Base-by-base conservation (phyloP, 2,797 vertebrate species). In the Cyprinella venusta region DNA sequence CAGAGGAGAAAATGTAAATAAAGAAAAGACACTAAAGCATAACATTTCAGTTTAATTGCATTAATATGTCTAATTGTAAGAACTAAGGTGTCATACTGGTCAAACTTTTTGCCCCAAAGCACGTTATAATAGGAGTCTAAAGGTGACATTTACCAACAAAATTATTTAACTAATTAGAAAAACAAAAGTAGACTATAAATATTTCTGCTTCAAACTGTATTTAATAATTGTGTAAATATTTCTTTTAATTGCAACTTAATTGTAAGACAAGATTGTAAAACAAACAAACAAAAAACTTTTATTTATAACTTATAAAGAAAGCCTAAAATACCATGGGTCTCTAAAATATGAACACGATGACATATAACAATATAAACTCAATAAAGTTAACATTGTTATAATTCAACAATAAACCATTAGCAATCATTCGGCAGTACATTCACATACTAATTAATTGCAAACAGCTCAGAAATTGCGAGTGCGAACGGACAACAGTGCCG, bases 1-100 rank as follows among this genome's bases (percentile, higher is more conserved):
- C 65, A 21, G 52, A 68, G 18, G 7, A 70, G 12, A 69, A 69
- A 30, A 45, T 80, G 36, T 30, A n/a, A 80, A 80, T 24, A 30
- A 30, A 30, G 26, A 30, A 30, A 30, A 30, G 26, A 30, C 26
- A 30, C 26, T 30, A 1, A 30, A 30, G 26, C 26, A 30, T 30
- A 30, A 30, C 26, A 30, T 30, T 30, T 30, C 26, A 30, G 26
- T 30, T 30, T 30, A 30, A 30, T 30, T 30, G 26, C 26, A 30
- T 30, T 30, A 30, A 30, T 30, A 38, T 26, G 67, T 70, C 6
- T 45, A 56, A 70, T 61, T 70, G 52, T 42, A 48, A 71, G 38
- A 59, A 45, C 48, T n/a, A 26, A 63, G 7, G 15, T 26, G 13
- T 71, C 38, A 30, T 42, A 7, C 21, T 5, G 54, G 36, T 61